A percentile compares a stretch with the other conserved stretches of the same genome.
Conservation (phyloP, 2,888 invertebrate genomes). For the Troides helena region DNA sequence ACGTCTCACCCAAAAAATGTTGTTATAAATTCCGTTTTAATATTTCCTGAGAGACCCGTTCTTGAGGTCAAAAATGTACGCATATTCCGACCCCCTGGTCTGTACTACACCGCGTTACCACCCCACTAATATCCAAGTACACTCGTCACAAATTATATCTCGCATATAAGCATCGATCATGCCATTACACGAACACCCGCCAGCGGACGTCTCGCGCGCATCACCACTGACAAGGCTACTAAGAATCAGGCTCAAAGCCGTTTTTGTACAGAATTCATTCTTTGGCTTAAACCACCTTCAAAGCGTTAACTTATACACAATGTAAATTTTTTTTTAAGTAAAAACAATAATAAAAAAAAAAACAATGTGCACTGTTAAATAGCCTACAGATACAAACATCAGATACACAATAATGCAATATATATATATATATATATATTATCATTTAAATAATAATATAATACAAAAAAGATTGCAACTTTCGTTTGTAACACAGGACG, state of each 20-base stretch:
- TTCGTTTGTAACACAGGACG: constrained; percentile 29
- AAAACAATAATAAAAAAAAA: constrained; percentile 33
- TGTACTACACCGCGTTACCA: neutral
- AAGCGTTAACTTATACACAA: constrained; percentile 63
- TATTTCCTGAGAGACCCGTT: too few relatives aligned
- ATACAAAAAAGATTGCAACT: constrained; percentile 18
- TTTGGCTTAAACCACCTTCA: constrained; percentile 70
- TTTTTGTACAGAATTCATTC: constrained; percentile 58
- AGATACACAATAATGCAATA: constrained; percentile 13
- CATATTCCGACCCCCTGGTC: too few relatives aligned
- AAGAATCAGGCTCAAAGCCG: constrained; percentile 64
- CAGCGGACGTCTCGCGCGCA: neutral
- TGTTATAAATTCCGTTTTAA: too few relatives aligned
- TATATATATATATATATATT: neutral
- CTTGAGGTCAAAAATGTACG: too few relatives aligned
- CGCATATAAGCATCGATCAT: constrained; percentile 28
- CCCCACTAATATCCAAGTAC: constrained; percentile 8
- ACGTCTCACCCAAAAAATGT: too few relatives aligned
- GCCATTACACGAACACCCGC: neutral
- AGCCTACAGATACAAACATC: constrained; percentile 32
- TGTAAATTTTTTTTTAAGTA: constrained; percentile 53
- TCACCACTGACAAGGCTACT: constrained; percentile 44
- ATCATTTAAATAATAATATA: constrained; percentile 8
- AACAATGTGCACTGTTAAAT: constrained; percentile 38
- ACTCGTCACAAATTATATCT: constrained; percentile 28